These are phyloP conservation scores for Phataginus tetradactyla DNA, from an alignment of 2,797 vertebrate species.

Conservation along the genomic window DNA sequence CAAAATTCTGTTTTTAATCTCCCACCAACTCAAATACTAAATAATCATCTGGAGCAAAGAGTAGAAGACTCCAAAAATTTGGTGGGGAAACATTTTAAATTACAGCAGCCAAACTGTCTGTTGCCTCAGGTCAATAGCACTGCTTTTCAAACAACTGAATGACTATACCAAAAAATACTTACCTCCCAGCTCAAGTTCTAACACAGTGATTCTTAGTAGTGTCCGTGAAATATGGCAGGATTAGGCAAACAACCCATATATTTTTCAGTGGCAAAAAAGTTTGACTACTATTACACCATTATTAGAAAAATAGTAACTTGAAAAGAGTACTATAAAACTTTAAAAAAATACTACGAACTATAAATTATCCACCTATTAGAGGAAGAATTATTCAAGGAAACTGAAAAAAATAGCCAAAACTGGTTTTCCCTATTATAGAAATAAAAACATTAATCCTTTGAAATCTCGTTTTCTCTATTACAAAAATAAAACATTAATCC, in stretches of 20 bases:
- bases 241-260: neutral
- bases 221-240: neutral
- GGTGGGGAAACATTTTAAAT: neutral
- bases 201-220: neutral
- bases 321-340: neutral
- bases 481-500: too few relatives aligned
- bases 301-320: neutral
- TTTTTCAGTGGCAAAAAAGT: neutral
- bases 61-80: neutral
- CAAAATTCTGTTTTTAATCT: neutral
- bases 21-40: neutral
- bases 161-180: neutral
- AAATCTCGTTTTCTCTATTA: neutral
- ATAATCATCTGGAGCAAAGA: neutral
- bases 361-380: neutral
- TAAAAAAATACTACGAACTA: neutral
- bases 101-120: neutral
- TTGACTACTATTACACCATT: neutral
- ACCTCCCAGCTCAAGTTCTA: neutral
- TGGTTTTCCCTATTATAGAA: neutral
- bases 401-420: neutral
- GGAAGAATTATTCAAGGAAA: neutral
- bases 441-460: neutral
- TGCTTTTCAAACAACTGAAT: slow-evolving; percentile 3
- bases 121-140: neutral